These are phyloP conservation scores for Anas flavirostris DNA, from an alignment of 2,797 vertebrate species.

Conservation along the genomic window DNA sequence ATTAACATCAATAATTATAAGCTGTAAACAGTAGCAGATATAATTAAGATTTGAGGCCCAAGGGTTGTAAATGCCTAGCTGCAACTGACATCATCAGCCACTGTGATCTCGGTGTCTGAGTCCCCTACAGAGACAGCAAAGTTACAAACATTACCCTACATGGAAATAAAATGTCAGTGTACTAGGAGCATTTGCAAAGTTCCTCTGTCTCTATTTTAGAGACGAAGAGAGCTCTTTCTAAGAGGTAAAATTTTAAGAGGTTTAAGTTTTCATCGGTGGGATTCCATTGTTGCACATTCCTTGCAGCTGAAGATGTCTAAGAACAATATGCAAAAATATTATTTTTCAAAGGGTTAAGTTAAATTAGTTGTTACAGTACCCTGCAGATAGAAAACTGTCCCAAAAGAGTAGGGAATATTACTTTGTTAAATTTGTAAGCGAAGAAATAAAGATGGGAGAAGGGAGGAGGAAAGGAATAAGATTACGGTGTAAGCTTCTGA, in stretches of 20 bases:
- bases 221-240: not conserved
- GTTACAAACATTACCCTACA: not conserved
- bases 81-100: conserved; percentile 35
- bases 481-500: not conserved
- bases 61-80: conserved; percentile 45
- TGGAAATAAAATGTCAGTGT: not conserved
- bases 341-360: conserved; percentile 2
- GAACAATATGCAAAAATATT: not conserved
- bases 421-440: not conserved
- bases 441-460: not conserved
- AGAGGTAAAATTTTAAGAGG: not conserved
- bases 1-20: conserved; percentile 76
- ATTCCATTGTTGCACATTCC: not conserved
- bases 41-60: conserved; percentile 72
- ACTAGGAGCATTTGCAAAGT: not conserved
- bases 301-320: not conserved
- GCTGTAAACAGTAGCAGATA: conserved; percentile 71
- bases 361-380: not conserved
- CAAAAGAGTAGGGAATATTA: not conserved
- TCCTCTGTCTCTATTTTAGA: not conserved
- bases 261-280: not conserved
- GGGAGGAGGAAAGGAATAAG: not conserved
- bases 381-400: not conserved
- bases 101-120: conserved; percentile 28
- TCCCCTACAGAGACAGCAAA: conserved; percentile 32